A percentile compares a stretch with the other conserved stretches of the same genome.
These are phyloP conservation scores for Chunga burmeisteri DNA, from an alignment of 2,113 vertebrate genomes.

Conservation along the genomic window DNA sequence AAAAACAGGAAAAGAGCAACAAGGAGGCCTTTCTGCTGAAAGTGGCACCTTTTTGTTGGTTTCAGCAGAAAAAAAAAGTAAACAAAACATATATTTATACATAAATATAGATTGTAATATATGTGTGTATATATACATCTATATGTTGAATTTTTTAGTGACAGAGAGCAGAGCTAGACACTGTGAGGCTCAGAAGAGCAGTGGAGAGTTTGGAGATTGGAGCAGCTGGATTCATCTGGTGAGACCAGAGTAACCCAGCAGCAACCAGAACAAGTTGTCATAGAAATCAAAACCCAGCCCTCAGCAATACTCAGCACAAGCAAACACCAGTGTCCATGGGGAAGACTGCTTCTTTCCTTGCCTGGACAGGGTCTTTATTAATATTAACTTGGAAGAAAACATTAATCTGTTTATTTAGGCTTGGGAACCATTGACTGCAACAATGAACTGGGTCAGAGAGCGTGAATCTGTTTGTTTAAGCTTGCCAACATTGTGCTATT, in stretches of 20 bases:
- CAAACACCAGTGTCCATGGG: background rate
- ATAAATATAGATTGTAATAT: background rate
- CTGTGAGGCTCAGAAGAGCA: background rate
- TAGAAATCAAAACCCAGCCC: background rate
- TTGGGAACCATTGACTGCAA: background rate
- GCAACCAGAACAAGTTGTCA: background rate
- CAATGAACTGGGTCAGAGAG: background rate
- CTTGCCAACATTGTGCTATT: background rate
- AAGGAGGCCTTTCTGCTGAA: background rate
- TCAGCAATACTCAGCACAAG: background rate
- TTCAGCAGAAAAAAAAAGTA: background rate
- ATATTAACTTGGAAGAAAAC: background rate
- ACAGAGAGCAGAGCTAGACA: background rate
- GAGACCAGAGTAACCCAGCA: background rate
- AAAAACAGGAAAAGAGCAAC: background rate
- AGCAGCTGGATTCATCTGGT: constrained; percentile 11
- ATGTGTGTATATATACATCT: background rate
- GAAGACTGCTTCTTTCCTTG: background rate
- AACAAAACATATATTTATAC: background rate
- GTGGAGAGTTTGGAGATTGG: background rate
- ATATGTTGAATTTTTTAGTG: background rate
- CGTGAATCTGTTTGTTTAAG: background rate
- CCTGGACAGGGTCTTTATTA: background rate
- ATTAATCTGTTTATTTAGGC: background rate
- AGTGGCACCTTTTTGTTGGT: background rate